phyloP scores from a whole-genome alignment of 1,140 invertebrate genomes.

The Pissodes strobi region DNA sequence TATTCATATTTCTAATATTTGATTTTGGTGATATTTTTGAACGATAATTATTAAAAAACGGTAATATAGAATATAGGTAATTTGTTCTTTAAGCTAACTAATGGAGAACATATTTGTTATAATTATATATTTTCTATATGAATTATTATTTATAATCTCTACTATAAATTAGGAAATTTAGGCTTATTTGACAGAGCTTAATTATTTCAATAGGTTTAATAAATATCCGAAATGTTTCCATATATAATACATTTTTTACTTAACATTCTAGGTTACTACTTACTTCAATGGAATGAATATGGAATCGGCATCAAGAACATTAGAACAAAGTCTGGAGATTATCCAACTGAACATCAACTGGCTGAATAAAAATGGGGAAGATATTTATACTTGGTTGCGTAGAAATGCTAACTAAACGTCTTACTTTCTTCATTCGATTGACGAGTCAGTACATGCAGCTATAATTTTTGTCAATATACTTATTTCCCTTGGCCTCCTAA shows the following conservation, averaged over 20 bases:
- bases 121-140: no score
- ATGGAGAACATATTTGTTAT: no score
- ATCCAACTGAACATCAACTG: slow-evolving; percentile 79
- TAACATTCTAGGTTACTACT: slow-evolving; percentile 68
- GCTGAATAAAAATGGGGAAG: slow-evolving; percentile 66
- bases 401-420: slow-evolving; percentile 44
- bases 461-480: no score
- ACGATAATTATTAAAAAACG: no score
- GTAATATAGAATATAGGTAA: no score
- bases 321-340: slow-evolving; percentile 76
- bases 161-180: no score
- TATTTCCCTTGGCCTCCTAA: no score
- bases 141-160: no score
- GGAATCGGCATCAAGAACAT: slow-evolving; percentile 67
- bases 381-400: slow-evolving; percentile 54
- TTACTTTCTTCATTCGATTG: not conserved
- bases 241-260: slow-evolving; percentile 22
- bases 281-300: slow-evolving; percentile 72
- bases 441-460: no score
- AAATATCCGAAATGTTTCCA: slow-evolving; percentile 8
- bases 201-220: slow-evolving; percentile 6
- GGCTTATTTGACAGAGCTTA: not conserved
- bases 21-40: no score
- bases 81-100: no score
- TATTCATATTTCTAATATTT: no score